phyloP scores from a whole-genome alignment of 2,797 vertebrate genomes.

The Pipistrellus pygmaeus region DNA sequence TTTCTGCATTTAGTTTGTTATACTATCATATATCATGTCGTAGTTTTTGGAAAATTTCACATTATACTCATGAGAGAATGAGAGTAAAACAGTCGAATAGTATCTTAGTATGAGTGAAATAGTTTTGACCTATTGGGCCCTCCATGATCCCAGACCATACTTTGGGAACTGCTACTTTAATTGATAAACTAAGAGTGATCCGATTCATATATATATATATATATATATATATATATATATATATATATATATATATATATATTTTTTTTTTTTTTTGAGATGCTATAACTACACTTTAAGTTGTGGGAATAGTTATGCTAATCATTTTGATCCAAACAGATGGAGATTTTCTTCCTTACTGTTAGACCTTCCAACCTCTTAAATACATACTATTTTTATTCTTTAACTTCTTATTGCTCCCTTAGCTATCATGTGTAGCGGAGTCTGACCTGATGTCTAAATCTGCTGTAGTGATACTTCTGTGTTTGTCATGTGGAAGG shows the following conservation, averaged over 20 bases:
- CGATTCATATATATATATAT: no score
- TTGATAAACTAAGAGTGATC: neutral
- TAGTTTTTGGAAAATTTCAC: neutral
- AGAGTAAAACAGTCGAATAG: neutral
- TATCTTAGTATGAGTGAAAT: slow-evolving; percentile 6
- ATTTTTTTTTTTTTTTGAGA: slow-evolving; percentile 20
- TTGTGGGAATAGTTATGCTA: neutral
- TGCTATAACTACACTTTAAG: slow-evolving; percentile 2
- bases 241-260: no score
- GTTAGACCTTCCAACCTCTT: neutral
- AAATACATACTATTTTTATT: slow-evolving; percentile 7
- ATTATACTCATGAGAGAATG: neutral
- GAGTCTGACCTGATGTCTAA: slow-evolving; percentile 26
- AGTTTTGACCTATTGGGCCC: neutral
- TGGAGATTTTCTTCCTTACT: slow-evolving; percentile 41
- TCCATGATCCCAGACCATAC: neutral
- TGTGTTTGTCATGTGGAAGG: neutral
- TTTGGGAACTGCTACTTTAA: slow-evolving; percentile 34
- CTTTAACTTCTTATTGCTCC: neutral
- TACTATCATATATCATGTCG: neutral
- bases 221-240: no score
- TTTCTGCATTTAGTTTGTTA: slow-evolving; percentile 20
- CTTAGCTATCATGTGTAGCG: slow-evolving; percentile 7
- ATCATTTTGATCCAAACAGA: slow-evolving; percentile 34
- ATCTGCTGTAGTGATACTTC: neutral